These are phyloP conservation scores for Cyclina sinensis DNA, from an alignment of 1,140 invertebrate genomes.

Conservation along the genomic window DNA sequence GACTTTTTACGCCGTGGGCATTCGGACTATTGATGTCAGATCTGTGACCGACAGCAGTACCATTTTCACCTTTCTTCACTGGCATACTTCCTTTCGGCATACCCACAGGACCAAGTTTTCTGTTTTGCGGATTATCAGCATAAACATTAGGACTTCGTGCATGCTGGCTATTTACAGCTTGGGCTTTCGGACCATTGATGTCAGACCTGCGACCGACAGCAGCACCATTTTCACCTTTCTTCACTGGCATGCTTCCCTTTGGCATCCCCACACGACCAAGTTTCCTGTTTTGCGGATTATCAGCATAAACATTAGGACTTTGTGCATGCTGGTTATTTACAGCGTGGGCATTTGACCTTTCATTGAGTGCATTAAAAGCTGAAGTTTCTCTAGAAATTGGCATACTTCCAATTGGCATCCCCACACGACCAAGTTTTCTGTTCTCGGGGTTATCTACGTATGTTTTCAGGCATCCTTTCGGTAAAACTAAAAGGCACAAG, in stretches of 20 bases:
- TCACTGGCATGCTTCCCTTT: background rate
- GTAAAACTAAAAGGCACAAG: too few relatives aligned
- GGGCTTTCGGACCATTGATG: background rate
- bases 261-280: background rate
- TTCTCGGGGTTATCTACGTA: background rate
- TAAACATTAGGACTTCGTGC: background rate
- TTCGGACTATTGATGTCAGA: background rate
- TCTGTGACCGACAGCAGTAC: background rate
- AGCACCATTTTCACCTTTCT: background rate
- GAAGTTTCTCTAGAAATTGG: background rate
- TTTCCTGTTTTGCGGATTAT: conserved; percentile 60
- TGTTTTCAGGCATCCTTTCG: too few relatives aligned
- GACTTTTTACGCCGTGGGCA: background rate
- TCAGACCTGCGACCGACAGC: too few relatives aligned
- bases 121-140: conserved; percentile 58
- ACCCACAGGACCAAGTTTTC: conserved; percentile 67
- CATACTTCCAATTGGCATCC: background rate
- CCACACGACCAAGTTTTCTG: background rate
- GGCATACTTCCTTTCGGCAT: conserved; percentile 30
- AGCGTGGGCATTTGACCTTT: too few relatives aligned
- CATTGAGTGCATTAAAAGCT: background rate
- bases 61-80: background rate
- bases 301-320: conserved; percentile 8
- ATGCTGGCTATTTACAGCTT: background rate
- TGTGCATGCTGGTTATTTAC: background rate